Conservation (phyloP, 2,888 invertebrate genomes). For the Branchipolynoe longqiensis region DNA sequence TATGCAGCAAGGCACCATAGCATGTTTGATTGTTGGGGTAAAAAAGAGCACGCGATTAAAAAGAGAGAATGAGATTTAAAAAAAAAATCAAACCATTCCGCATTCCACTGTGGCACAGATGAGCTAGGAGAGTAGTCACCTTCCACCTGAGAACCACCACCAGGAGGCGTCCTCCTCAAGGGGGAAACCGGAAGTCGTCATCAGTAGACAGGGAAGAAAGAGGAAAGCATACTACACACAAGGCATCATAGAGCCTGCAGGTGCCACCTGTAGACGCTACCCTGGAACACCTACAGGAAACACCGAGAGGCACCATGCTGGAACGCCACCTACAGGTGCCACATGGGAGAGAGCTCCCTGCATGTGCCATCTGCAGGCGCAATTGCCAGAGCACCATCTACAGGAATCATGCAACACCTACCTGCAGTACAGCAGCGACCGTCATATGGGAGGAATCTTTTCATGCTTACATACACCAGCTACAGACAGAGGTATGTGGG, state of each 20-base stretch:
- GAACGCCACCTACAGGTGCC: constrained; percentile 51
- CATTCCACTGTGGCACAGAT: constrained; percentile 44
- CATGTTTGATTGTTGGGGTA: background rate
- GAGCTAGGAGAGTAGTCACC: background rate
- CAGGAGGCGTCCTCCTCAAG: constrained; percentile 5
- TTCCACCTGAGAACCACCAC: constrained; percentile 32
- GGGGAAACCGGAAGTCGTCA: background rate
- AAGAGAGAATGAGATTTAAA: constrained; percentile 8
- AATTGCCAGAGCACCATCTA: background rate
- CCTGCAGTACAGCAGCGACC: background rate
- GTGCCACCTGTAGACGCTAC: too few relatives aligned
- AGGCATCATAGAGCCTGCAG: too few relatives aligned
- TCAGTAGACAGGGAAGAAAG: background rate
- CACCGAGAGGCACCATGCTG: constrained; percentile 1
- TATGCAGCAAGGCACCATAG: constrained; percentile 53
- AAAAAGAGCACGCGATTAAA: constrained; percentile 8
- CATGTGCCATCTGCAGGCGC: constrained; percentile 13
- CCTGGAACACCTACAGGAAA: background rate
- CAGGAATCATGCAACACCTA: background rate
- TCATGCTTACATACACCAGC: constrained; percentile 12
- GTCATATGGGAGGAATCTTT: too few relatives aligned
- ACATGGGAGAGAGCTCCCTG: too few relatives aligned
- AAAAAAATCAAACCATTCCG: constrained; percentile 55
- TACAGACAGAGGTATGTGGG: constrained; percentile 46
- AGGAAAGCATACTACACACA: background rate